A percentile compares a stretch with the other conserved stretches of the same genome.
These are phyloP conservation scores for Otocyon megalotis DNA, from an alignment of 2,113 vertebrate genomes.

Conservation along the genomic window DNA sequence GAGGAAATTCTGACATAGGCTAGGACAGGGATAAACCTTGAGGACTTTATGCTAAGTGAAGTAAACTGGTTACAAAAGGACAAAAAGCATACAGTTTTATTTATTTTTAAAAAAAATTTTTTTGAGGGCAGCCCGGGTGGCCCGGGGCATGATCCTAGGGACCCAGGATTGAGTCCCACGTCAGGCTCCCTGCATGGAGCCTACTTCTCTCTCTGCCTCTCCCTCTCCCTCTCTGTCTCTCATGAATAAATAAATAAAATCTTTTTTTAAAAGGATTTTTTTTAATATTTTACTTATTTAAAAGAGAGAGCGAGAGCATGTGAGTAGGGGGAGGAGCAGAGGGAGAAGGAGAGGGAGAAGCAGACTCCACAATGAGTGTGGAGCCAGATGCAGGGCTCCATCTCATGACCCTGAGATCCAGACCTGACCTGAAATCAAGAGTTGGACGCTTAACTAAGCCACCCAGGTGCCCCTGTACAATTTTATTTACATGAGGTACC, in stretches of 20 bases:
- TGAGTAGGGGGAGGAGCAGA: neutral
- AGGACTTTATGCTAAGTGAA: neutral
- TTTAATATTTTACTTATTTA: neutral
- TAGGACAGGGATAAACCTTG: neutral
- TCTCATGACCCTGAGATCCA: neutral
- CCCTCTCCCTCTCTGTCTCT: too few species aligned
- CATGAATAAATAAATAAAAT: too few species aligned
- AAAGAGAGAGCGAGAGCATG: neutral
- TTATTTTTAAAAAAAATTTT: neutral
- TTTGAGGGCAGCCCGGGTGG: too few species aligned
- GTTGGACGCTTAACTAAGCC: accelerated
- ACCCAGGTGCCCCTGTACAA: neutral
- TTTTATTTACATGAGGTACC: neutral
- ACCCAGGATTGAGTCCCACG: too few species aligned
- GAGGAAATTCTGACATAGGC: neutral
- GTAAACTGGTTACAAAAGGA: neutral
- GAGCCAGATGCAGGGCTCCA: neutral
- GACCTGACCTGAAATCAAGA: neutral
- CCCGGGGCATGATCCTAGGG: too few species aligned
- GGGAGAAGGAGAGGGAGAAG: neutral
- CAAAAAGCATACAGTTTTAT: neutral
- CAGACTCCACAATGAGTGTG: neutral
- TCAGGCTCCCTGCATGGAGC: too few species aligned
- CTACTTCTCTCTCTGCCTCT: too few species aligned
- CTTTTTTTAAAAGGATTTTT: neutral